Evolutionary conservation across 2,113 vertebrate species (phyloP), one percentile per base, ranked within the genome.

Genomic region (Ranitomeya variabilis): DNA sequence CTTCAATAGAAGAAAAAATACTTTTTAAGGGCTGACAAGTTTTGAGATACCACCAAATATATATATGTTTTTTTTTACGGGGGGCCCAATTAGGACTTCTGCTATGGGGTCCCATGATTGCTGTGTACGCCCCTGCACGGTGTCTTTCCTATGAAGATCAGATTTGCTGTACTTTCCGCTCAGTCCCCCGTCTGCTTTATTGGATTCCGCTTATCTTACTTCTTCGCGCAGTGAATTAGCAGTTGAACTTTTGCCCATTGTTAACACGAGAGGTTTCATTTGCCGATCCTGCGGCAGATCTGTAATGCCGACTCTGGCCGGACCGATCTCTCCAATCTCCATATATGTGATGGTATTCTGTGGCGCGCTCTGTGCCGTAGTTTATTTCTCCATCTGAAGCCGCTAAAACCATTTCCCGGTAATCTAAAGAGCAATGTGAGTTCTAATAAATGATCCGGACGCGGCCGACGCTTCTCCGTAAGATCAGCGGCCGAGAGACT

Each of bases 371-470:
- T 57, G 23, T 60, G 11, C 8, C 3, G 80, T 59, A 37, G 37
- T 60, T 26, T n/a, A 62, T 37, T 81, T 81, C 80, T 81, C 21
- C n/a, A 81, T 31, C 26, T 31, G 80, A 31, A 81, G 80, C 23
- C 37, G 59, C 52, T 60, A 81, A 81, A 62, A 60, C 55, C 23
- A 81, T 81, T 81, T 62, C 59, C 80, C 78, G n/a, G 55, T 26
- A 37, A 59, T 57, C 57, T 57, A 37, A 57, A 16, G 55, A 2
- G n/a, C n/a, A 18, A 45, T 8, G 71, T 45, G 8, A 2, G 6
- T 1, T 45, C 26, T 74, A 19, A 74, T 74, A 45, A 74, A 74
- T 74, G 71, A 74, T 13, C 31, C 6, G 23, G 69, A 71, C 69
- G 66, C n/a, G 9, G 71, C 11, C 69, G 4, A 19, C 23, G 69